Evolutionary conservation across 2,113 vertebrate genomes (phyloP), one percentile per base, ranked within the genome.

Genomic region (Xerus inauris): DNA sequence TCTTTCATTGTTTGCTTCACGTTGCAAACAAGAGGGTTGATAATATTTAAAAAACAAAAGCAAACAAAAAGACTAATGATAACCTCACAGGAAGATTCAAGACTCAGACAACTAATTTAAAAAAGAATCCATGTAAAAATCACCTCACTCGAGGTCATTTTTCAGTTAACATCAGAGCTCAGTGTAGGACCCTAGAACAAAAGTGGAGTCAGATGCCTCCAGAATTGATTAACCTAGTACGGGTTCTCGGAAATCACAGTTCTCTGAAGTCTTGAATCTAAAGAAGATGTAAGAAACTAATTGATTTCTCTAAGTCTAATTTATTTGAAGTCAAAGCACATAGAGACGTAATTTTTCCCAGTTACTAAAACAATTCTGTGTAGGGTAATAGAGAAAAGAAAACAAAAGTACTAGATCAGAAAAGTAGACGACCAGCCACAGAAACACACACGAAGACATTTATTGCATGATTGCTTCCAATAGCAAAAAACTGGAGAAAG

Each of bases 391-490:
- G 62, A 82, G 73, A 83, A 71, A 77, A 49, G 73, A 77, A 71
- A 77, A 42, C 24, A 26, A 54, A 92, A 83, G 0, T 14, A 28
- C 80, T 3, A 12, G 0, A 38, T 13, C 1, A 49, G 45, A 64
- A 81, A 35, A 72, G 30, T 3, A 71, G 24, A 62, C 6, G 59
- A 57, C 0, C 0, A 22, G n/a, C 8, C 35, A 42, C 24, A n/a
- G 20, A 75, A n/a, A 54, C 5, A 17, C 1, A 0, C 0, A 7
- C 5, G 30, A 47, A 10, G 13, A 0, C 57, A 51, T 32, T 72
- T 71, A 85, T 1, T 59, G 40, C 51, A 16, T 49, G 10, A 5
- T 20, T 62, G 76, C 93, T 71, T 42, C 28, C 69, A 51, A 0
- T 1, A 28, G 42, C 17, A 17, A n/a, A 75, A 57, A 82, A 32